Evolutionary conservation across 2,113 vertebrate genomes (phyloP).

Genomic region (Jacana jacana): DNA sequence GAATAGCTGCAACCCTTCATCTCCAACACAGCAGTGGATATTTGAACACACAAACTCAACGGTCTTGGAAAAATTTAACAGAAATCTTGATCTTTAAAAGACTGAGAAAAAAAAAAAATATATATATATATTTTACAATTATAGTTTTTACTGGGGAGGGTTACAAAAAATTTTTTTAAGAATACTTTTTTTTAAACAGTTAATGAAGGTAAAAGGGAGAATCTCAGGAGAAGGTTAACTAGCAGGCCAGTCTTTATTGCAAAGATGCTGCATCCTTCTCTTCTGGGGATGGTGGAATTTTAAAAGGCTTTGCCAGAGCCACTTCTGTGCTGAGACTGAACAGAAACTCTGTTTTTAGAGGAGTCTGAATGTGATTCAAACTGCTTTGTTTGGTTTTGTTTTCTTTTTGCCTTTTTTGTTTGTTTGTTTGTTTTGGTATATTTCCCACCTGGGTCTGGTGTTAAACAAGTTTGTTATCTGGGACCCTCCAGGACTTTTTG

Average conservation of each 20-base stretch:
- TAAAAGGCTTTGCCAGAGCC: conserved; percentile 44
- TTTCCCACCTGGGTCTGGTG: not conserved
- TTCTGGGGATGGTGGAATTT: conserved; percentile 41
- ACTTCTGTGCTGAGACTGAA: conserved; percentile 42
- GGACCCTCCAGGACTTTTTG: conserved; percentile 8
- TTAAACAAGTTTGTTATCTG: conserved; percentile 26
- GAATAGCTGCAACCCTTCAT: conserved; percentile 80
- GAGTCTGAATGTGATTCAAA: conserved; percentile 44
- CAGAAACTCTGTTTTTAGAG: conserved; percentile 54
- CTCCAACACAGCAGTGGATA: conserved; percentile 84
- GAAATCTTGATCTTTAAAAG: conserved; percentile 71
- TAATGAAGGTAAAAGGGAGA: conserved; percentile 69
- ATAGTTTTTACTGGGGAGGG: conserved; percentile 74
- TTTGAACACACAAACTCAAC: conserved; percentile 86
- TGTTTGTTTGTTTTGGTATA: not conserved
- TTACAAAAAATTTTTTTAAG: conserved; percentile 58
- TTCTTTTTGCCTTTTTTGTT: not conserved
- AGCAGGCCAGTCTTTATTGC: conserved; percentile 67
- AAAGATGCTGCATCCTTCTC: conserved; percentile 70
- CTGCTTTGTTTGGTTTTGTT: not conserved
- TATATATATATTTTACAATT: conserved; percentile 71
- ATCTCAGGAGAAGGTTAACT: conserved; percentile 68
- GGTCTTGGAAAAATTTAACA: conserved; percentile 83
- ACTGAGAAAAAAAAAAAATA: conserved; percentile 41
- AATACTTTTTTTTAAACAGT: conserved; percentile 65